Conservation (phyloP, 1,140 invertebrate genomes). For the Zaprionus taronus region DNA sequence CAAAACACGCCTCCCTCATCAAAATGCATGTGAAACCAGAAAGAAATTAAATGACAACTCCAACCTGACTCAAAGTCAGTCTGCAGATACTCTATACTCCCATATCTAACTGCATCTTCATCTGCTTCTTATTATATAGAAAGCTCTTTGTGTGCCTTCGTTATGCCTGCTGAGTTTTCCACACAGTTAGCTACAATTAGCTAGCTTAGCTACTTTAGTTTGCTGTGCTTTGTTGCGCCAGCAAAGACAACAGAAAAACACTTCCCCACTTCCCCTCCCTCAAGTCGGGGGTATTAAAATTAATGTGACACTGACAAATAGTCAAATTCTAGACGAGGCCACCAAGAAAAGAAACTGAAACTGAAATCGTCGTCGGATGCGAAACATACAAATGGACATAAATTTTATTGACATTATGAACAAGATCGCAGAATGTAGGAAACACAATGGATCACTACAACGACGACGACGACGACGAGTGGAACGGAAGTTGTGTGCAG, state of each 20-base stretch:
- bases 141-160: constrained; percentile 8
- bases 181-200: constrained; percentile 56
- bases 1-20: constrained; percentile 31
- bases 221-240: constrained; percentile 46
- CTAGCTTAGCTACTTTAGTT: no score
- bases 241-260: constrained; percentile 22
- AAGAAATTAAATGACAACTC: constrained; percentile 5
- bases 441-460: constrained; percentile 35
- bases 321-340: constrained; percentile 76
- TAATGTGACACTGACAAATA: constrained; percentile 78
- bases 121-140: background rate
- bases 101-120: background rate
- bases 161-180: constrained; percentile 48
- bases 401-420: constrained; percentile 83
- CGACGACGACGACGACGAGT: constrained; percentile 46
- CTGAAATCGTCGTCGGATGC: background rate
- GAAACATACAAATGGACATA: constrained; percentile 71
- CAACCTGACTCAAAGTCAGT: background rate
- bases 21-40: constrained; percentile 38
- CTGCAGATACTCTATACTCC: background rate
- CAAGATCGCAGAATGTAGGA: constrained; percentile 66
- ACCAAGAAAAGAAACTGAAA: constrained; percentile 12
- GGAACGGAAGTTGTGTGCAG: constrained; percentile 78
- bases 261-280: background rate
- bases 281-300: constrained; percentile 15